Conservation (phyloP, 2,113 vertebrate species). For the Bucco capensis region DNA sequence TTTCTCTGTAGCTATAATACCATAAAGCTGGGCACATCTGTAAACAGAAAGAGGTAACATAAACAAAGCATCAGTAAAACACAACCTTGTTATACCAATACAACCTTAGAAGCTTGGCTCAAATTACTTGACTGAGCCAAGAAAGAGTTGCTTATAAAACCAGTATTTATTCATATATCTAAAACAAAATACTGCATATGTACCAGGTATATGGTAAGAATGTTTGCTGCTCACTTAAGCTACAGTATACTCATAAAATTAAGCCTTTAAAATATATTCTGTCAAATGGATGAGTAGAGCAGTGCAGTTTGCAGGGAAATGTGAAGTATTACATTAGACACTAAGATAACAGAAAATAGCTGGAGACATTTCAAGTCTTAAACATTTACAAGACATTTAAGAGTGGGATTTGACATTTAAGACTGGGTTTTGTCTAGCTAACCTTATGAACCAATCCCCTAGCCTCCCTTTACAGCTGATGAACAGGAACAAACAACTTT, state of each 20-base stretch:
- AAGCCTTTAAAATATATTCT: background rate
- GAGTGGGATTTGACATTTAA: background rate
- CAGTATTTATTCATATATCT: background rate
- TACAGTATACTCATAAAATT: background rate
- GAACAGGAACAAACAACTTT: background rate
- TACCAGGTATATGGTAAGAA: background rate
- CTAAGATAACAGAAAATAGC: background rate
- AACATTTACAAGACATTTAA: background rate
- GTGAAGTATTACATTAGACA: background rate
- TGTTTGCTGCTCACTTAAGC: background rate
- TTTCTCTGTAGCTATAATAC: background rate
- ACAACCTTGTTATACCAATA: background rate
- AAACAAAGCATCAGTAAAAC: background rate
- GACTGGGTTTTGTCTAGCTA: background rate
- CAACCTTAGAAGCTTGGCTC: no score
- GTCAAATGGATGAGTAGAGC: background rate
- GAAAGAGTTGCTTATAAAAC: background rate
- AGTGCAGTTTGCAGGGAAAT: background rate
- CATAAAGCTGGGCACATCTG: background rate
- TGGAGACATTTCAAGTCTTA: background rate
- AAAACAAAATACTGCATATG: background rate
- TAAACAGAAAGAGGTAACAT: background rate
- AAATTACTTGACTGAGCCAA: no score
- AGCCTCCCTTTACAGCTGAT: background rate
- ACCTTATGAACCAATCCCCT: background rate